These are phyloP conservation scores for Ailurus styani DNA, from an alignment of 2,113 vertebrate species.

Conservation along the genomic window DNA sequence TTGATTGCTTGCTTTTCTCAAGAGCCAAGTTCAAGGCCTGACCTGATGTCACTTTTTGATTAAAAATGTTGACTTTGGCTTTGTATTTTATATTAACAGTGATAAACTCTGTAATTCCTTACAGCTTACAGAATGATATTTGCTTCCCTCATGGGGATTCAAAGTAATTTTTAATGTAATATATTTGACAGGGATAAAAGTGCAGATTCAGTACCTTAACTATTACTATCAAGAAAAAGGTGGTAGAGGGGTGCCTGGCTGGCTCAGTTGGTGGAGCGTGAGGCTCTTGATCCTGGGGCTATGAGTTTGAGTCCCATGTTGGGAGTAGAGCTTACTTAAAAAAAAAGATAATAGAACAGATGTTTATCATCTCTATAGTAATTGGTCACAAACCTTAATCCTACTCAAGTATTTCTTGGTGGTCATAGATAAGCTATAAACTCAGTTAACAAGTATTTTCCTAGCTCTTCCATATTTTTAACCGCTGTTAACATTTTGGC, in stretches of 20 bases:
- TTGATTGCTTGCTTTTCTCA: slow-evolving; percentile 61
- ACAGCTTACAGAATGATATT: slow-evolving; percentile 67
- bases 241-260: neutral
- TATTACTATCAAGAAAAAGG: neutral
- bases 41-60: slow-evolving; percentile 71
- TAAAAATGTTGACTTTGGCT: slow-evolving; percentile 75
- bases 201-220: neutral
- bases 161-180: slow-evolving; percentile 63
- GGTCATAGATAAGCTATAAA: neutral
- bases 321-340: neutral
- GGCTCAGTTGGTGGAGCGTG: neutral
- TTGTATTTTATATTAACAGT: slow-evolving; percentile 66
- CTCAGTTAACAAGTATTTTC: slow-evolving; percentile 21
- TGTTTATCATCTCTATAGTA: slow-evolving; percentile 24
- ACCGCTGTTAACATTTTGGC: slow-evolving; percentile 45
- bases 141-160: slow-evolving; percentile 50
- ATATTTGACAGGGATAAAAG: slow-evolving; percentile 46
- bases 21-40: slow-evolving; percentile 65
- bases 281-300: neutral
- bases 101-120: slow-evolving; percentile 68
- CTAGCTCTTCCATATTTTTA: slow-evolving; percentile 18
- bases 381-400: slow-evolving; percentile 2
- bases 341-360: slow-evolving; percentile 2
- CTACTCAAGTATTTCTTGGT: neutral
- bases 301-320: neutral